Evolutionary conservation across 2,888 invertebrate genomes (phyloP).

Genomic region (Podotricha telesiphe): DNA sequence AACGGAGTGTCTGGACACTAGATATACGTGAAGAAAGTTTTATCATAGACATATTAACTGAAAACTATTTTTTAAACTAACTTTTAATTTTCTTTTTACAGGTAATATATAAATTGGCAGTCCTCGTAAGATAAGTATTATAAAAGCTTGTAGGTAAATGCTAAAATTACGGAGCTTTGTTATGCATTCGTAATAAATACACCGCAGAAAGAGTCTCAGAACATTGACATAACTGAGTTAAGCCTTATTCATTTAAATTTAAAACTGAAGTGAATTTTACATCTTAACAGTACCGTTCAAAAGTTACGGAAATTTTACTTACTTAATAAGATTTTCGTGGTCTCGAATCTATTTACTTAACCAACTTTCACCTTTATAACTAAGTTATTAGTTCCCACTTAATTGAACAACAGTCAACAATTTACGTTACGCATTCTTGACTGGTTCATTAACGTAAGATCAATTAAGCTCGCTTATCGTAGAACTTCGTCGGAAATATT

Average conservation of each 20-base stretch:
- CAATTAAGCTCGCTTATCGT: slow-evolving; percentile 46
- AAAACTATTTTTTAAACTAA: not conserved
- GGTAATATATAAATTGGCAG: slow-evolving; percentile 15
- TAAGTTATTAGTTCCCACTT: slow-evolving; percentile 68
- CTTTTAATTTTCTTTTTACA: slow-evolving; percentile 19
- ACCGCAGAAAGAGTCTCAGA: slow-evolving; percentile 24
- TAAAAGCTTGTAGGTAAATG: not conserved
- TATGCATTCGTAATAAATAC: slow-evolving; percentile 23
- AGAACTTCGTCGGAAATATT: slow-evolving; percentile 44
- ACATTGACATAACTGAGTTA: slow-evolving; percentile 49
- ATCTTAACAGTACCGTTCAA: slow-evolving; percentile 67
- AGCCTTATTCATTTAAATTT: slow-evolving; percentile 52
- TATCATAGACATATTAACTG: not conserved
- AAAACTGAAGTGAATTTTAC: slow-evolving; percentile 58
- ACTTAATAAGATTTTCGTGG: slow-evolving; percentile 76
- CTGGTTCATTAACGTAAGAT: slow-evolving; percentile 49
- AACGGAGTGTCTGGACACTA: too few relatives aligned
- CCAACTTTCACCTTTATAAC: slow-evolving; percentile 70
- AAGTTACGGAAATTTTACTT: slow-evolving; percentile 72
- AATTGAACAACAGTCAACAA: slow-evolving; percentile 61
- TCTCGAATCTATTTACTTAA: slow-evolving; percentile 71
- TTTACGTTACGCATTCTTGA: slow-evolving; percentile 65
- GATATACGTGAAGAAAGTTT: too few relatives aligned
- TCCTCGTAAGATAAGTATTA: slow-evolving; percentile 13
- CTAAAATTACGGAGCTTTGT: not conserved